These are phyloP conservation scores for Xenopus borealis DNA, from an alignment of 2,113 vertebrate species.

Conservation along the genomic window DNA sequence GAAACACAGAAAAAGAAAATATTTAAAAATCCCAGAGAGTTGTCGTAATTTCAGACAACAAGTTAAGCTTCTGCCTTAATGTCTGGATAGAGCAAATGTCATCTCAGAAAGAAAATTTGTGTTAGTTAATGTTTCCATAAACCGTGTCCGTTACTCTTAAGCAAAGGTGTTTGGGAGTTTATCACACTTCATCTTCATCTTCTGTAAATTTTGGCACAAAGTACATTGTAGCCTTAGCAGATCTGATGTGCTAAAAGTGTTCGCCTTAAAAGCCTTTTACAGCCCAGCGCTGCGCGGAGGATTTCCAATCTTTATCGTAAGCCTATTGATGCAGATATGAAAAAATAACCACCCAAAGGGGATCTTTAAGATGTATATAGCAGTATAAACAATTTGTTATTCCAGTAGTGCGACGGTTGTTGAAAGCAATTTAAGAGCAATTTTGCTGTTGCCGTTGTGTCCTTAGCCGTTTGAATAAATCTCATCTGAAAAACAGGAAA, in stretches of 20 bases:
- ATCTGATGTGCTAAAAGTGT: background rate
- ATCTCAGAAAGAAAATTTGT: background rate
- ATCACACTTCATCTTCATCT: background rate
- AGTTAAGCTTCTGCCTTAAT: slow-evolving; percentile 6
- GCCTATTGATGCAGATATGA: too few relatives aligned
- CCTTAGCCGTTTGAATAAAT: too few relatives aligned
- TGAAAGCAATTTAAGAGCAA: too few relatives aligned
- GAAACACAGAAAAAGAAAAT: slow-evolving; percentile 5
- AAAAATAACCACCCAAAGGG: too few relatives aligned
- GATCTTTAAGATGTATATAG: too few relatives aligned
- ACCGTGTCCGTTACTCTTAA: slow-evolving; percentile 4
- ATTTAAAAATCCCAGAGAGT: slow-evolving; percentile 5
- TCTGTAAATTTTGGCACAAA: background rate
- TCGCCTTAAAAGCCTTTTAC: too few relatives aligned
- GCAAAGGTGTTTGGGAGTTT: slow-evolving; percentile 1
- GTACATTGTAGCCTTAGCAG: background rate
- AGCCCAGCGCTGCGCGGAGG: too few relatives aligned
- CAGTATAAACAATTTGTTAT: too few relatives aligned
- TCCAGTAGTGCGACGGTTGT: too few relatives aligned
- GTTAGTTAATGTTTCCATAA: slow-evolving; percentile 12
- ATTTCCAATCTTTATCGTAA: too few relatives aligned
- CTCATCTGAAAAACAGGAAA: too few relatives aligned
- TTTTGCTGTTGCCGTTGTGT: too few relatives aligned
- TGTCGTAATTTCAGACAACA: background rate
- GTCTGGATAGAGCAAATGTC: slow-evolving; percentile 15